Conservation (phyloP, 1,140 invertebrate species). For the Aphis craccivora region DNA sequence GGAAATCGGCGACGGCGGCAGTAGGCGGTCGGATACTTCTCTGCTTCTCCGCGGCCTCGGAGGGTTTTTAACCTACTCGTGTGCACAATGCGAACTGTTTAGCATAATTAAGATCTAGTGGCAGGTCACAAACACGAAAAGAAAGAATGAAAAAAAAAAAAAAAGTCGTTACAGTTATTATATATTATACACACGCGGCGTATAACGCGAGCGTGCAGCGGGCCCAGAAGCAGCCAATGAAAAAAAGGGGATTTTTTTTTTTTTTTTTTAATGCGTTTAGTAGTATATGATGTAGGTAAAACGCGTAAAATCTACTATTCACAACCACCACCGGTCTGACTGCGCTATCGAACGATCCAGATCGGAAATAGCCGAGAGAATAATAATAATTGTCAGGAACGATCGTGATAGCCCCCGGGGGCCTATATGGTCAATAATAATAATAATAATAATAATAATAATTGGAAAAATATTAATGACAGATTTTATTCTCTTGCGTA, state of each 20-base stretch:
- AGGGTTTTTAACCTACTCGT: slow-evolving; percentile 26
- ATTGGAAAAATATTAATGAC: slow-evolving; percentile 49
- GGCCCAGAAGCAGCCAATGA: neutral
- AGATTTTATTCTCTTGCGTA: neutral
- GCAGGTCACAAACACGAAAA: neutral
- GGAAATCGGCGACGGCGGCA: neutral
- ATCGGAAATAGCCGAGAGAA: slow-evolving; percentile 34
- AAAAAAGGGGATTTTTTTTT: neutral
- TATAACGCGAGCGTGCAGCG: neutral
- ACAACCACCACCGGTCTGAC: slow-evolving; percentile 1
- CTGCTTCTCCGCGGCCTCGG: neutral
- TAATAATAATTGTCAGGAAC: slow-evolving; percentile 46
- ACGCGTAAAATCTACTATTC: neutral
- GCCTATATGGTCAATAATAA: neutral
- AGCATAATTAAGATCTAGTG: slow-evolving; percentile 49
- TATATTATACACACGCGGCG: neutral
- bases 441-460: slow-evolving; percentile 27
- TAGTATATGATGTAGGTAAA: neutral
- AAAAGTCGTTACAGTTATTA: neutral
- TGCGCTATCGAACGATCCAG: slow-evolving; percentile 17
- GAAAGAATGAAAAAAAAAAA: neutral
- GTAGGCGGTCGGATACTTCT: neutral
- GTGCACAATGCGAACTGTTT: slow-evolving; percentile 14
- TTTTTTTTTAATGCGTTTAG: neutral
- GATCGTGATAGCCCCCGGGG: slow-evolving; percentile 33